Conservation (phyloP, 2,888 invertebrate genomes). For the Elegia similella region DNA sequence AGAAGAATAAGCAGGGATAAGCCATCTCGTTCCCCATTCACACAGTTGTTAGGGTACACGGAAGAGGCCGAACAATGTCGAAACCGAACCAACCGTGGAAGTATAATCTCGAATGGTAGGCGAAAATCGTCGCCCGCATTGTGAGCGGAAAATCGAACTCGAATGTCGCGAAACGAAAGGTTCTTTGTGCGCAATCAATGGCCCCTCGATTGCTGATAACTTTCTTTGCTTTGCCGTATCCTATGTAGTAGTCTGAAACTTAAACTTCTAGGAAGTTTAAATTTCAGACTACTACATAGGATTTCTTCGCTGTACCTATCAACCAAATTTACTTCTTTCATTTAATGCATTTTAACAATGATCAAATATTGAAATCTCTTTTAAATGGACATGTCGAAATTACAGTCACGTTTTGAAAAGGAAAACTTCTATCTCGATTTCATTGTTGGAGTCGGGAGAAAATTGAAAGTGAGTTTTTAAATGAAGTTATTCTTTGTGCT, state of each 20-base stretch:
- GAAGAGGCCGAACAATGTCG: slow-evolving; percentile 47
- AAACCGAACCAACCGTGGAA: slow-evolving; percentile 58
- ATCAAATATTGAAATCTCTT: background rate
- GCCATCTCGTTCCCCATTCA: slow-evolving; percentile 16
- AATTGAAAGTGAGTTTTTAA: slow-evolving; percentile 40
- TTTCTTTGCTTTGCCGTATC: slow-evolving; percentile 72
- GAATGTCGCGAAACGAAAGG: slow-evolving; percentile 71
- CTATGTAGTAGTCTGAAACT: too few relatives aligned
- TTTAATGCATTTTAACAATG: background rate
- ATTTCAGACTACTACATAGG: slow-evolving; percentile 51
- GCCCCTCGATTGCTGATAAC: slow-evolving; percentile 74
- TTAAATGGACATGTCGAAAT: slow-evolving; percentile 26
- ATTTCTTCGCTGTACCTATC: slow-evolving; percentile 28
- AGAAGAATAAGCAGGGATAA: slow-evolving; percentile 24
- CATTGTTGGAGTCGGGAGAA: slow-evolving; percentile 37
- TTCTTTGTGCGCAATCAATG: slow-evolving; percentile 77
- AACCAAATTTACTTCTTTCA: background rate
- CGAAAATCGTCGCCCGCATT: slow-evolving; percentile 70
- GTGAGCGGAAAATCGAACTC: slow-evolving; percentile 73
- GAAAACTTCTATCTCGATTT: slow-evolving; percentile 36
- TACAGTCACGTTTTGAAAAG: slow-evolving; percentile 51
- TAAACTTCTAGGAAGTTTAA: slow-evolving; percentile 60
- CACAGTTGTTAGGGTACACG: slow-evolving; percentile 37
- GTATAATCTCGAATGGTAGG: slow-evolving; percentile 69
- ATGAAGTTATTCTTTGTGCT: slow-evolving; percentile 30